A percentile compares a stretch with the other conserved stretches of the same genome.
Evolutionary conservation across 2,797 vertebrate species (phyloP).

Genomic region (Hydrocynus forskahlii): DNA sequence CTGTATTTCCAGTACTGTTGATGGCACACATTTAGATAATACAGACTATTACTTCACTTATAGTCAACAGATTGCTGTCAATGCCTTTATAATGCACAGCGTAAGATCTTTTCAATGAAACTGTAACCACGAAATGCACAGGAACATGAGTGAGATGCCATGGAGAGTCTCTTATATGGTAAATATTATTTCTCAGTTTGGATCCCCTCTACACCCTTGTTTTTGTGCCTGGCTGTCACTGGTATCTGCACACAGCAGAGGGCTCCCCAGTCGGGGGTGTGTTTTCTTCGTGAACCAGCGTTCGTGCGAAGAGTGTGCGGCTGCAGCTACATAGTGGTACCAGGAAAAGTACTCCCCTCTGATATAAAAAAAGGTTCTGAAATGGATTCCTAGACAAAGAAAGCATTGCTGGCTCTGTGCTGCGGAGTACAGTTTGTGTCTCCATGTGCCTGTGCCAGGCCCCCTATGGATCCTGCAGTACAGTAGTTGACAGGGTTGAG

Average conservation of each 20-base stretch:
- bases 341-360: background rate
- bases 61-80: background rate
- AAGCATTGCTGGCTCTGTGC: background rate
- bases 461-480: slow-evolving; percentile 6
- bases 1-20: background rate
- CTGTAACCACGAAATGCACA: background rate
- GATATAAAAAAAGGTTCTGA: slow-evolving; percentile 11
- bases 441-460: background rate
- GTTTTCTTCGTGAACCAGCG: slow-evolving; percentile 12
- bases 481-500: background rate
- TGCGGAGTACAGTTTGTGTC: slow-evolving; percentile 1
- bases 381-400: slow-evolving; percentile 6
- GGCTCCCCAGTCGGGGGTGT: slow-evolving; percentile 13
- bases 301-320: background rate
- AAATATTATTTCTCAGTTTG: slow-evolving; percentile 33
- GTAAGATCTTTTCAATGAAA: background rate
- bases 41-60: background rate
- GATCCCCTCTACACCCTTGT: slow-evolving; percentile 23
- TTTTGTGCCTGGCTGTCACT: slow-evolving; percentile 26
- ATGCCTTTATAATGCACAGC: no score
- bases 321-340: background rate
- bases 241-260: slow-evolving; percentile 17
- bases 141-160: slow-evolving; percentile 6
- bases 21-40: background rate
- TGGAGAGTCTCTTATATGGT: slow-evolving; percentile 9